A percentile compares a stretch with the other conserved stretches of the same genome.
Conservation (phyloP, 2,113 vertebrate species). For the Hystrix brachyura region DNA sequence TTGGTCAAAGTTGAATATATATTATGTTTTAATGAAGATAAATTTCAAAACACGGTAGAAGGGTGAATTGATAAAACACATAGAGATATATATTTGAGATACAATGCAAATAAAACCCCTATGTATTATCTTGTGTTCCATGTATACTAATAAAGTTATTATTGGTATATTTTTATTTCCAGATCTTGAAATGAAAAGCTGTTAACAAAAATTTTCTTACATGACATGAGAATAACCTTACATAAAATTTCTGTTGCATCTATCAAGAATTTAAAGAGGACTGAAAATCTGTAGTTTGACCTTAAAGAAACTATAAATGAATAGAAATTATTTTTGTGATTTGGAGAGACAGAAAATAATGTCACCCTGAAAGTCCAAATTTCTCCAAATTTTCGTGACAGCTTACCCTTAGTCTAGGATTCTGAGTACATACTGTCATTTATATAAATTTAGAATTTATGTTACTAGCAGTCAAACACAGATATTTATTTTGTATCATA, state of each 20-base stretch:
- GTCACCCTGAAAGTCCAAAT: background rate
- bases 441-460: conserved; percentile 49
- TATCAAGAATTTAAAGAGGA: conserved; percentile 20
- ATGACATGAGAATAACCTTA: background rate
- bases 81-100: background rate
- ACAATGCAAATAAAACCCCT: background rate
- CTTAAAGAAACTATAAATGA: background rate
- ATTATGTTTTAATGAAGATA: background rate
- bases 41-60: background rate
- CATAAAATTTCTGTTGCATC: background rate
- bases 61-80: background rate
- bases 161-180: background rate
- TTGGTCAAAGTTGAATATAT: background rate
- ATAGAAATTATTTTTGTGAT: conserved; percentile 6
- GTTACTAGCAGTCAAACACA: background rate
- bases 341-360: background rate
- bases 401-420: conserved; percentile 47
- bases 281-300: background rate
- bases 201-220: background rate
- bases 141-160: background rate
- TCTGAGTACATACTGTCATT: conserved; percentile 60
- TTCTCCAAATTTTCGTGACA: conserved; percentile 56
- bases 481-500: background rate
- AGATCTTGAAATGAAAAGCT: background rate
- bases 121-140: background rate